phyloP scores from a whole-genome alignment of 2,797 vertebrate species.

The Tapirus indicus region DNA sequence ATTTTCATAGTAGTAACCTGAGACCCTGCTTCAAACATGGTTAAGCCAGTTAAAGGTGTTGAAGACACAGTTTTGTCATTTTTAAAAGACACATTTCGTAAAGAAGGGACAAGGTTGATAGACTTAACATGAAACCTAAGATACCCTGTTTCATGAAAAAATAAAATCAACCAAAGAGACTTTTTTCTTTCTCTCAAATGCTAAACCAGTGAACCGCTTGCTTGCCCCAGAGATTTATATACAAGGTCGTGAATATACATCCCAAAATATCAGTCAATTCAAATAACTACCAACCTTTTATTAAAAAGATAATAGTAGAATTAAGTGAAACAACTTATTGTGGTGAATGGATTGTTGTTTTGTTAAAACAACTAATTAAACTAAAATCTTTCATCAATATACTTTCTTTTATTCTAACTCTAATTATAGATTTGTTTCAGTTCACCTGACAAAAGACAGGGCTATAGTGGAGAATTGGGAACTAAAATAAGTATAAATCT shows the following conservation, averaged over 20 bases:
- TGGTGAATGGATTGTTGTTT: background rate
- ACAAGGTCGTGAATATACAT: background rate
- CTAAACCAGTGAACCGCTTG: background rate
- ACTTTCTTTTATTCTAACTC: background rate
- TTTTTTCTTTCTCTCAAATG: background rate
- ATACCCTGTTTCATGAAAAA: background rate
- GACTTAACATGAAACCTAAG: background rate
- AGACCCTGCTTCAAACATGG: conserved; percentile 21
- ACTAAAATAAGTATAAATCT: background rate
- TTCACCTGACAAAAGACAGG: background rate
- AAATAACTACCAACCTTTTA: background rate
- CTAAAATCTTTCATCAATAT: background rate
- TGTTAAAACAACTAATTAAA: background rate
- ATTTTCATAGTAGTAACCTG: conserved; percentile 36
- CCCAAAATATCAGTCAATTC: background rate
- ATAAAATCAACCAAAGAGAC: background rate
- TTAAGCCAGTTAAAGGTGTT: conserved; percentile 19
- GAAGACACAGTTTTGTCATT: conserved; percentile 53
- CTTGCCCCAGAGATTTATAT: background rate
- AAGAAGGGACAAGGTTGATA: background rate
- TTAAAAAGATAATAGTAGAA: background rate
- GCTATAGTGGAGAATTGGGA: background rate
- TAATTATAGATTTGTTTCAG: background rate
- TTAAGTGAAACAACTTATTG: background rate
- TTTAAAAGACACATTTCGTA: conserved; percentile 30